Conservation (phyloP, 2,113 vertebrate genomes). For the Acinonyx jubatus region DNA sequence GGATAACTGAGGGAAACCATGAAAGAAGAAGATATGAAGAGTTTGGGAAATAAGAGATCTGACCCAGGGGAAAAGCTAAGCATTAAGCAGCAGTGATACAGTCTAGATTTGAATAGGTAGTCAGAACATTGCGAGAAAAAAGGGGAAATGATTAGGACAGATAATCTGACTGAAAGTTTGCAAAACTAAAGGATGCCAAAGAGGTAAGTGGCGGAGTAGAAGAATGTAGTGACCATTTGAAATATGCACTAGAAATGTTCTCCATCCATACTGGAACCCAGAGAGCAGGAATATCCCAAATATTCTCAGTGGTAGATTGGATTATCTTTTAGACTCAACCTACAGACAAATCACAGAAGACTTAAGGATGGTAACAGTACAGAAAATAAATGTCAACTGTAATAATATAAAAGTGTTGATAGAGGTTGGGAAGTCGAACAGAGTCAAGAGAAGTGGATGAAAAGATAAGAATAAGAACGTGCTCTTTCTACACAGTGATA, state of each 20-base stretch:
- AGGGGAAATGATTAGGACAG: background rate
- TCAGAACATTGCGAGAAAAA: background rate
- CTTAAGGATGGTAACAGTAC: background rate
- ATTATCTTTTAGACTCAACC: background rate
- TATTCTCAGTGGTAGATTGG: background rate
- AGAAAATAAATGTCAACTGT: background rate
- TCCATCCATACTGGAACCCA: background rate
- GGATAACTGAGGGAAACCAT: background rate
- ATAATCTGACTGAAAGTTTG: background rate
- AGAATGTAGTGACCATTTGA: background rate
- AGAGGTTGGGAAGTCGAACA: background rate
- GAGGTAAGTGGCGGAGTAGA: background rate
- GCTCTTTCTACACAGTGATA: background rate
- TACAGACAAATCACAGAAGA: background rate
- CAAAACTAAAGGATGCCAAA: background rate
- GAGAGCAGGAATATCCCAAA: background rate
- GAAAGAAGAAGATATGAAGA: background rate
- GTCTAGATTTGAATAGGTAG: background rate
- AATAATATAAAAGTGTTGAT: background rate
- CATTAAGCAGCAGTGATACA: background rate
- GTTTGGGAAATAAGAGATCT: background rate
- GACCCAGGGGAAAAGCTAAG: background rate
- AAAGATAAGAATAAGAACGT: background rate
- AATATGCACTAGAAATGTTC: background rate
- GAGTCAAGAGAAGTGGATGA: background rate